These are phyloP conservation scores for Trichechus manatus DNA, from an alignment of 2,113 vertebrate species.

Conservation along the genomic window DNA sequence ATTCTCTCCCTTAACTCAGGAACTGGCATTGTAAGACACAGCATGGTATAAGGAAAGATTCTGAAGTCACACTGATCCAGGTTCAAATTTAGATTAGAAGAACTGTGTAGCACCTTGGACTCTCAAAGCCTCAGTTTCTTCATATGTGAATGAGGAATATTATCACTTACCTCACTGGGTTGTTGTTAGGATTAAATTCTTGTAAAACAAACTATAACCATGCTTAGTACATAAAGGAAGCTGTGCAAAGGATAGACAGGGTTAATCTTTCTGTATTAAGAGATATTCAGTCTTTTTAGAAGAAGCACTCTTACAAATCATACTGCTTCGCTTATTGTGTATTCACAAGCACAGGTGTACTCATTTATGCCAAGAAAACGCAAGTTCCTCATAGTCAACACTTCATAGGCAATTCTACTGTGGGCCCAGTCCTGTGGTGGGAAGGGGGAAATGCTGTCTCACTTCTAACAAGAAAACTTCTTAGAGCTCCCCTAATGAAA, in stretches of 20 bases:
- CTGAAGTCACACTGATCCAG: background rate
- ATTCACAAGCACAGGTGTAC: constrained; percentile 21
- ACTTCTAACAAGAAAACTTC: background rate
- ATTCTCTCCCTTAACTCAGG: background rate
- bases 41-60: background rate
- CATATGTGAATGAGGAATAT: background rate
- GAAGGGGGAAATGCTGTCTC: background rate
- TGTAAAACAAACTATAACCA: constrained; percentile 39
- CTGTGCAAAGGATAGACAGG: background rate
- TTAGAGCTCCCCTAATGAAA: background rate
- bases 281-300: background rate
- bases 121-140: no score
- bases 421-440: background rate
- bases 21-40: background rate
- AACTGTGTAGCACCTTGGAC: background rate
- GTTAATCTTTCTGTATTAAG: constrained; percentile 63
- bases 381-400: background rate
- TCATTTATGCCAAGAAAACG: background rate
- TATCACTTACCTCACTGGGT: background rate
- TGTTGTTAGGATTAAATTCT: constrained; percentile 17
- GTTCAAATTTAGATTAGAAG: constrained; percentile 39
- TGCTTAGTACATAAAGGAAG: constrained; percentile 27
- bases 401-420: background rate
- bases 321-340: background rate
- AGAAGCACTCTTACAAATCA: constrained; percentile 7